phyloP scores from a whole-genome alignment of 1,140 invertebrate species.

The Caerostris darwini region DNA sequence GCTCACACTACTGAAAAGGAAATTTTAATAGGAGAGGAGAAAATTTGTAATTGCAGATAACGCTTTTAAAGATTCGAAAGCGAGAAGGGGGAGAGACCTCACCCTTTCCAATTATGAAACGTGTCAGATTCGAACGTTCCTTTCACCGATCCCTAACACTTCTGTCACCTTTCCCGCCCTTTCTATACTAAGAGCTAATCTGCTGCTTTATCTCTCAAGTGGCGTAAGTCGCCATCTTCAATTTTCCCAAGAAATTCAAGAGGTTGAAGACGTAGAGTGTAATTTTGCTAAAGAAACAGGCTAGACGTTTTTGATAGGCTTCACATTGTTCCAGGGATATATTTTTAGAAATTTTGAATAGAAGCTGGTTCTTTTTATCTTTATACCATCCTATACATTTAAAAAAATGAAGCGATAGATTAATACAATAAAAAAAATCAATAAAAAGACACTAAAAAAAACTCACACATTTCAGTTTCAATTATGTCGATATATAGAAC shows the following conservation, averaged over 20 bases:
- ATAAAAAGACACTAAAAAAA: too few species aligned
- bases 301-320: too few species aligned
- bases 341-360: too few species aligned
- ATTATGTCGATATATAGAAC: too few species aligned
- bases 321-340: too few species aligned
- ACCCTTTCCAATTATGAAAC: constrained; percentile 48
- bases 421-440: too few species aligned
- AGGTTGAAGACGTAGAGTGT: too few species aligned
- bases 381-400: too few species aligned
- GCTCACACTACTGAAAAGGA: not conserved
- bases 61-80: not conserved
- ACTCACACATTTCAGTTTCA: too few species aligned
- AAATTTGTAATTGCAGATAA: constrained; percentile 51
- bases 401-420: too few species aligned
- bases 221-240: not conserved
- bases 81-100: not conserved
- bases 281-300: too few species aligned
- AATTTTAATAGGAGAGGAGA: not conserved
- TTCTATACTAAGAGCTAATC: not conserved
- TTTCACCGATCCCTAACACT: constrained; percentile 20
- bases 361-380: too few species aligned
- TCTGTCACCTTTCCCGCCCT: constrained; percentile 30
- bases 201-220: not conserved
- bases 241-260: not conserved
- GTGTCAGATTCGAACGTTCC: constrained; percentile 49